Conservation (phyloP, 2,113 vertebrate species). For the Saimiri boliviensis region DNA sequence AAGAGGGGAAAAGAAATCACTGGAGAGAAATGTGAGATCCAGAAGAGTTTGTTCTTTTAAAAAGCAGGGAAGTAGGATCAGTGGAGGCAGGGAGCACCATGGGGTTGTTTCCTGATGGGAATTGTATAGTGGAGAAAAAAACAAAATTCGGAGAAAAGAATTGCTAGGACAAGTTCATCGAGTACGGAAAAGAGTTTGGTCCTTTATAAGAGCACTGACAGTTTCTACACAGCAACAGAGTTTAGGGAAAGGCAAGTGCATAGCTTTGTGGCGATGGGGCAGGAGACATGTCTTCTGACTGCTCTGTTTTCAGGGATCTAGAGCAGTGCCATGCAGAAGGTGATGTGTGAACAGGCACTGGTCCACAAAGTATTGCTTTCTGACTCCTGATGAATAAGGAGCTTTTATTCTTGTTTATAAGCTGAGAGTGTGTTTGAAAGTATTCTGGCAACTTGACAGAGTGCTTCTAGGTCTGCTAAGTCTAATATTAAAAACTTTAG, state of each 20-base stretch:
- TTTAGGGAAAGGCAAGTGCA: neutral
- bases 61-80: neutral
- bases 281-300: neutral
- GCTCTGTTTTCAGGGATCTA: neutral
- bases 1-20: neutral
- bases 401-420: neutral
- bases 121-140: neutral
- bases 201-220: neutral
- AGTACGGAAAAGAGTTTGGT: neutral
- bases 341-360: neutral
- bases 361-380: neutral
- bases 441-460: neutral
- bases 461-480: neutral
- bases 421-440: neutral
- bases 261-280: fast-evolving
- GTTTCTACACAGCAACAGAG: neutral
- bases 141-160: neutral
- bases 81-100: fast-evolving
- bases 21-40: neutral
- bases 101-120: neutral
- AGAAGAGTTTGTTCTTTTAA: neutral
- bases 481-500: neutral
- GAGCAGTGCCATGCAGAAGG: neutral
- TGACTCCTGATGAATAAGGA: neutral
- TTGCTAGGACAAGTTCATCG: neutral